Conservation (phyloP, 2,888 invertebrate species). For the Hecatera dysodea region DNA sequence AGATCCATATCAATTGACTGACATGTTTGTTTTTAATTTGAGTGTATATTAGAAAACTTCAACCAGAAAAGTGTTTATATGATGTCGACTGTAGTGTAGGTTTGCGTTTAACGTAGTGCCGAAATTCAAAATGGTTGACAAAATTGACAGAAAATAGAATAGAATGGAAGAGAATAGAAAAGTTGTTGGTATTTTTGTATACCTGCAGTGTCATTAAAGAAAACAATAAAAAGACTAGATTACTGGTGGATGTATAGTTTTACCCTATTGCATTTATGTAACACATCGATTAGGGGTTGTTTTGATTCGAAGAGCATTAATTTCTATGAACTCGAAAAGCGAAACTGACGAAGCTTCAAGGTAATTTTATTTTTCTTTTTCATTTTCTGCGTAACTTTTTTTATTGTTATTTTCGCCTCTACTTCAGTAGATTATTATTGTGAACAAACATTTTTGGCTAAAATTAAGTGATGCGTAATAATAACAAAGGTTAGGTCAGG, state of each 20-base stretch:
- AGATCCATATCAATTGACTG: not conserved
- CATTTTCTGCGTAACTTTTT: constrained; percentile 35
- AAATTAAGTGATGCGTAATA: constrained; percentile 70
- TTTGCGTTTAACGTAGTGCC: constrained; percentile 66
- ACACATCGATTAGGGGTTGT: constrained; percentile 76
- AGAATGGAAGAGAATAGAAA: constrained; percentile 76
- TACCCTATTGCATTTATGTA: constrained; percentile 77
- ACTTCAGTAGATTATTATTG: constrained; percentile 25
- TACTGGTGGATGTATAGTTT: constrained; percentile 74
- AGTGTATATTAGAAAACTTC: not conserved
- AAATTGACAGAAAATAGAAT: constrained; percentile 79
- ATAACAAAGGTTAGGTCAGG: constrained; percentile 79
- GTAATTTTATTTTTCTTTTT: constrained; percentile 76
- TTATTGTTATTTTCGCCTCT: constrained; percentile 29
- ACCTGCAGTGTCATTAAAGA: constrained; percentile 77
- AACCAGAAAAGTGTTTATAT: not conserved
- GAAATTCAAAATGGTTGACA: constrained; percentile 81
- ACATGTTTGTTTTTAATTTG: not conserved
- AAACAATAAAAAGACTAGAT: constrained; percentile 60
- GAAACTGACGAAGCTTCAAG: constrained; percentile 91
- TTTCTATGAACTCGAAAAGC: constrained; percentile 91
- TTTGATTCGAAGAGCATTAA: constrained; percentile 77
- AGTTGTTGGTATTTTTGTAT: constrained; percentile 82
- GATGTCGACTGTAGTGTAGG: not conserved
- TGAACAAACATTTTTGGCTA: constrained; percentile 22